A percentile compares a stretch with the other conserved stretches of the same genome.
Conservation (phyloP, 2,888 invertebrate genomes). For the Anarsia innoxiella region DNA sequence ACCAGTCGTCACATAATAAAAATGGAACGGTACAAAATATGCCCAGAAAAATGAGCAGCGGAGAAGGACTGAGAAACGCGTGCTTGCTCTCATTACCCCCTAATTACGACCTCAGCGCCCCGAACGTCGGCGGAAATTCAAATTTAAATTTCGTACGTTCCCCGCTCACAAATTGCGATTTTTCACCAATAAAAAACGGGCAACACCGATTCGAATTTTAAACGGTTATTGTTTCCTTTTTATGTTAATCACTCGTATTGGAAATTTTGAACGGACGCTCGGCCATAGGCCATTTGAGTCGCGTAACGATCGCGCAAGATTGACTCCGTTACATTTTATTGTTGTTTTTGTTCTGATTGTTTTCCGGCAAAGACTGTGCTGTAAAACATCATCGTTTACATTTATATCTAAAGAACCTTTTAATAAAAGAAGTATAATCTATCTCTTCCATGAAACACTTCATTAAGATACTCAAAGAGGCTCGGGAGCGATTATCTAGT, state of each 20-base stretch:
- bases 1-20: conserved; percentile 51
- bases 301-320: conserved; percentile 49
- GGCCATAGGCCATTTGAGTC: conserved; percentile 52
- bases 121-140: conserved; percentile 57
- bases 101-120: conserved; percentile 50
- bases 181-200: conserved; percentile 61
- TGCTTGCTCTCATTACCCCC: conserved; percentile 63
- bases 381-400: conserved; percentile 19
- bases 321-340: conserved; percentile 56
- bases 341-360: conserved; percentile 58
- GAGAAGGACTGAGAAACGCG: conserved; percentile 35
- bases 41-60: conserved; percentile 39
- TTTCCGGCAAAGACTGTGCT: conserved; percentile 32
- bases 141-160: conserved; percentile 60
- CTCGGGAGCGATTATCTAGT: conserved; percentile 57
- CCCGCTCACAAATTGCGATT: conserved; percentile 60
- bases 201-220: conserved; percentile 64
- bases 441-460: conserved; percentile 49
- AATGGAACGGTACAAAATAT: conserved; percentile 41
- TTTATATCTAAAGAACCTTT: conserved; percentile 19
- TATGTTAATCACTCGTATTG: conserved; percentile 69
- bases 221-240: conserved; percentile 73
- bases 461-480: conserved; percentile 60
- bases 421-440: conserved; percentile 60
- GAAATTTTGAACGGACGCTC: conserved; percentile 58